Conservation (phyloP, 1,140 invertebrate species). For the Neomicropteryx cornuta region DNA sequence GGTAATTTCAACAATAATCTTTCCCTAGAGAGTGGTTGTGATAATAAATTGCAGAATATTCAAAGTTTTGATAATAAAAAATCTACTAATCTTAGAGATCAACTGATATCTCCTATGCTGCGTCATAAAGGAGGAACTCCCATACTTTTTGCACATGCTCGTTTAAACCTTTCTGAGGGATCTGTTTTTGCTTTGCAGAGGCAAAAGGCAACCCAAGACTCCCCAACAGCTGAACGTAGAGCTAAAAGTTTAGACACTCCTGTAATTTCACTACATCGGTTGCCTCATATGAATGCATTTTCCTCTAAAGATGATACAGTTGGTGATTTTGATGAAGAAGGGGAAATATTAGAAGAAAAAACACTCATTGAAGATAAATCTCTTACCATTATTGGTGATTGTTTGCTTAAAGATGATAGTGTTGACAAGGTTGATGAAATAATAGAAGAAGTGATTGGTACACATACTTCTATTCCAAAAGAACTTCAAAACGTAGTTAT, state of each 20-base stretch:
- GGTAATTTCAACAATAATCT: conserved; percentile 16
- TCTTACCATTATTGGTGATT: conserved; percentile 13
- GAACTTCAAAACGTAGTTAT: conserved; percentile 37
- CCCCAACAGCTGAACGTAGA: conserved; percentile 58
- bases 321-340: conserved; percentile 52
- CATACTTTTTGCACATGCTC: conserved; percentile 62
- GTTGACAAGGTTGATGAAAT: conserved; percentile 43
- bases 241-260: conserved; percentile 75
- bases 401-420: conserved; percentile 20
- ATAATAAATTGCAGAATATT: conserved; percentile 21
- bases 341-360: conserved; percentile 49
- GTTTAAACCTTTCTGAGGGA: conserved; percentile 69
- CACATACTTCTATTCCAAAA: conserved; percentile 16
- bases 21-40: too few species aligned
- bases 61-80: conserved; percentile 27
- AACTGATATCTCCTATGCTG: conserved; percentile 45
- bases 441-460: conserved; percentile 33
- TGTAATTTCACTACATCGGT: conserved; percentile 62
- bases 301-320: conserved; percentile 81
- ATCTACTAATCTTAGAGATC: conserved; percentile 32
- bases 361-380: conserved; percentile 33
- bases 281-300: conserved; percentile 74
- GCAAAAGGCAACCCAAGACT: conserved; percentile 58
- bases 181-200: conserved; percentile 63
- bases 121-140: conserved; percentile 60